Evolutionary conservation across 2,797 vertebrate genomes (phyloP), one percentile per base, ranked within the genome.

Genomic region (Coilia nasus): DNA sequence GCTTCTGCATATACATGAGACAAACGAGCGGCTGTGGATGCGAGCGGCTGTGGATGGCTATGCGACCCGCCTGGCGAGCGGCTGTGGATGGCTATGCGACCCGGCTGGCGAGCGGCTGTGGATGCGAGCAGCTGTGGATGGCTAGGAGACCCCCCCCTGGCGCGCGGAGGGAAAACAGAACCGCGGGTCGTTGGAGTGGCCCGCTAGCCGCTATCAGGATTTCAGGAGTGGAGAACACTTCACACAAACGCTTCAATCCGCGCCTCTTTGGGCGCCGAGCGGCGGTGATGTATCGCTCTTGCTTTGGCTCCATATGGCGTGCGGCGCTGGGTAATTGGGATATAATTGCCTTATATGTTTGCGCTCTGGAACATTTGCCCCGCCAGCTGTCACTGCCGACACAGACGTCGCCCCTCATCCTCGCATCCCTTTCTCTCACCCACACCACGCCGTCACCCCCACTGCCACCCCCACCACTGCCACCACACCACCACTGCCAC

Each of bases 331-430:
- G 89, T 95, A 93, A 95, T 94, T 92, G 93, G 89, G 90, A 87
- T 46, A 60, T 95, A 94, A 94, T 94, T 94, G 94, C 93, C 86
- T 93, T 88, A 89, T 91, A 93, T 93, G 90, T 93, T 93, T 93
- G 91, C 92, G 93, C 93, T 91, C 92, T 90, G 92, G 90, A 92
- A 93, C 93, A 90, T 94, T 95, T 93, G 89, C 91, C 75, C 90
- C 86, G 2, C 90, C 94, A 94, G 92, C 93, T 94, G 94, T 94
- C 92, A 91, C 88, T 60, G 47, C 82, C 44, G 71, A 78, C 71
- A 15, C 71, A 21, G 71, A 31, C 71, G 35, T 78, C 35, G 35
- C 71, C 67, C 35, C 0, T 75, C 91, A 87, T 88, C 91, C 88
- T 89, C 90, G 90, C 85, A 87, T 54, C 88, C 86, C 85, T 83